Evolutionary conservation across 2,113 vertebrate genomes (phyloP).

Genomic region (Alligator mississippiensis): DNA sequence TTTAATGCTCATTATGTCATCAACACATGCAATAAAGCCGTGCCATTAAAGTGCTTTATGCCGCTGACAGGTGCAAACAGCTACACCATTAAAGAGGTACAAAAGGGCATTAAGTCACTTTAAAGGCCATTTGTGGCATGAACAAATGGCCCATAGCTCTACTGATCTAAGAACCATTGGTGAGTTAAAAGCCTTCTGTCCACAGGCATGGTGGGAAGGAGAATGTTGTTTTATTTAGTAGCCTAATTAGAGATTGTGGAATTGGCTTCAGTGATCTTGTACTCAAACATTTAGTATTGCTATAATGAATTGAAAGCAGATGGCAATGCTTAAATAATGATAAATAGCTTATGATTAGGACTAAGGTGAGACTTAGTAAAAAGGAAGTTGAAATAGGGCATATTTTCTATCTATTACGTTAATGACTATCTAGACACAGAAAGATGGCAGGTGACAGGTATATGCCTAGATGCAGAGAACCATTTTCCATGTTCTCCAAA

Average conservation of each 20-base stretch:
- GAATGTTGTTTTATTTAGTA: neutral
- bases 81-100: no score
- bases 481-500: neutral
- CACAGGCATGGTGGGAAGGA: neutral
- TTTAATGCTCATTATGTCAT: no score
- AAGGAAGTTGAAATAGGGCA: neutral
- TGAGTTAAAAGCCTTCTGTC: neutral
- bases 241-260: neutral
- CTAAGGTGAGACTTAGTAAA: neutral
- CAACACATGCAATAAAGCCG: no score
- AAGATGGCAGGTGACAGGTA: neutral
- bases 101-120: no score
- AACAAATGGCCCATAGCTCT: no score
- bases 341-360: neutral
- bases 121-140: no score
- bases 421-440: rapidly evolving
- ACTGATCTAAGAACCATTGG: no score
- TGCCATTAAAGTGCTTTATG: no score
- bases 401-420: rapidly evolving
- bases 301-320: neutral
- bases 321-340: neutral
- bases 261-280: neutral
- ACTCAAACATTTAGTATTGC: neutral
- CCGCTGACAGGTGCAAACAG: no score
- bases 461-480: neutral